phyloP scores from a whole-genome alignment of 1,140 invertebrate species.

The Charaxes varanes region DNA sequence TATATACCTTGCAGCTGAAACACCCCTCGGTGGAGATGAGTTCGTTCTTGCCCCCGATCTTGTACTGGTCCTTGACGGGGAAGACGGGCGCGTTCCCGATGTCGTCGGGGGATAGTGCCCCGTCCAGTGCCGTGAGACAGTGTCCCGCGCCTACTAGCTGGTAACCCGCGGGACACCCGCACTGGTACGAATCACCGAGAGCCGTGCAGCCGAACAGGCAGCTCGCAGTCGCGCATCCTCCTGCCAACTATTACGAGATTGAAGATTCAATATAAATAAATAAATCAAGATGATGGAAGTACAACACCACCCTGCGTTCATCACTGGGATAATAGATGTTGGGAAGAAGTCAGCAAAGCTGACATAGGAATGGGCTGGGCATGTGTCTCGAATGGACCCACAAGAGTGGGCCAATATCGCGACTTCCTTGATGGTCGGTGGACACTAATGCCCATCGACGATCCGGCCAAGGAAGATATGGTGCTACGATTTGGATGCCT shows the following conservation, averaged over 20 bases:
- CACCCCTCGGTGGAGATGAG: slow-evolving; percentile 92
- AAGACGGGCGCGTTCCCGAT: slow-evolving; percentile 82
- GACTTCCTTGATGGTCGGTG: no score
- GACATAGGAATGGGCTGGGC: no score
- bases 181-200: slow-evolving; percentile 78
- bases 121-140: slow-evolving; percentile 86
- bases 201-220: slow-evolving; percentile 87
- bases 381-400: no score
- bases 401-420: no score
- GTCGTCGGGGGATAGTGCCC: slow-evolving; percentile 76
- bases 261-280: no score
- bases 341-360: no score
- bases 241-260: no score
- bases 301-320: no score
- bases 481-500: no score
- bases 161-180: slow-evolving; percentile 89
- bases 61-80: slow-evolving; percentile 73
- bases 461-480: no score
- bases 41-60: slow-evolving; percentile 75
- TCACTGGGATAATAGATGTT: slow-evolving; percentile 7
- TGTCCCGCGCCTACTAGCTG: slow-evolving; percentile 86
- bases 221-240: slow-evolving; percentile 80
- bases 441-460: no score
- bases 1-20: slow-evolving; percentile 90
- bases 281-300: no score